Evolutionary conservation across 2,113 vertebrate genomes (phyloP).

Genomic region (Myrmecobius fasciatus): DNA sequence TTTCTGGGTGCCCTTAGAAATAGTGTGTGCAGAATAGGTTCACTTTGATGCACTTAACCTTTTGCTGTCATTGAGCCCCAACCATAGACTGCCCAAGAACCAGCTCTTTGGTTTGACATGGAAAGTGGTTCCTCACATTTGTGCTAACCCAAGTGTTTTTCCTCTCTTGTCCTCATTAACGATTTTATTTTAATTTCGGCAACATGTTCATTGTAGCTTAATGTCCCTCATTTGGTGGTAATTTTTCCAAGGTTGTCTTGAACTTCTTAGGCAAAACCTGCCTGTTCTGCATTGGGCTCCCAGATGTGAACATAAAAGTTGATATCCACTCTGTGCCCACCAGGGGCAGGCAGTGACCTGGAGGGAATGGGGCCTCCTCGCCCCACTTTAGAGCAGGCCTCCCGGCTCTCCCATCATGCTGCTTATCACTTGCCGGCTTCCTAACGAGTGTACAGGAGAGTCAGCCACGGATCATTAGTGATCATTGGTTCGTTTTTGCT

Average conservation of each 20-base stretch:
- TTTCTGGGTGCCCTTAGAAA: neutral
- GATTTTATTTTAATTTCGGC: slow-evolving; percentile 59
- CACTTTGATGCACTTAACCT: slow-evolving; percentile 71
- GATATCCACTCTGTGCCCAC: slow-evolving; percentile 24
- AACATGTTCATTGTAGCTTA: slow-evolving; percentile 64
- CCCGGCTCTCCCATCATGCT: neutral
- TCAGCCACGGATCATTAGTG: neutral
- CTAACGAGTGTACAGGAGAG: slow-evolving; percentile 2
- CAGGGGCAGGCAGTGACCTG: neutral
- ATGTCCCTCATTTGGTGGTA: slow-evolving; percentile 46
- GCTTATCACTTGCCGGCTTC: neutral
- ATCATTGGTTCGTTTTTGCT: slow-evolving; percentile 1
- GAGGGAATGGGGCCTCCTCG: neutral
- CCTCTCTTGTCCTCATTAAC: slow-evolving; percentile 62
- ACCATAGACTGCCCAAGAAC: slow-evolving; percentile 48
- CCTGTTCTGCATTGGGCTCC: slow-evolving; percentile 44
- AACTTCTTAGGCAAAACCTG: slow-evolving; percentile 28
- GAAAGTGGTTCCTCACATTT: slow-evolving; percentile 55
- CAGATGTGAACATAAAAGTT: slow-evolving; percentile 55
- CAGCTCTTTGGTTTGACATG: slow-evolving; percentile 66
- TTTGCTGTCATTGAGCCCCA: slow-evolving; percentile 67
- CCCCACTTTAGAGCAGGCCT: neutral
- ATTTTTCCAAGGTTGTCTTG: slow-evolving; percentile 62
- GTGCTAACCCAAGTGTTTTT: slow-evolving; percentile 53
- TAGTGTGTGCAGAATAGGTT: slow-evolving; percentile 45